Base-by-base conservation (phyloP, 2,888 invertebrate species). In the Phymatocera aterrima region DNA sequence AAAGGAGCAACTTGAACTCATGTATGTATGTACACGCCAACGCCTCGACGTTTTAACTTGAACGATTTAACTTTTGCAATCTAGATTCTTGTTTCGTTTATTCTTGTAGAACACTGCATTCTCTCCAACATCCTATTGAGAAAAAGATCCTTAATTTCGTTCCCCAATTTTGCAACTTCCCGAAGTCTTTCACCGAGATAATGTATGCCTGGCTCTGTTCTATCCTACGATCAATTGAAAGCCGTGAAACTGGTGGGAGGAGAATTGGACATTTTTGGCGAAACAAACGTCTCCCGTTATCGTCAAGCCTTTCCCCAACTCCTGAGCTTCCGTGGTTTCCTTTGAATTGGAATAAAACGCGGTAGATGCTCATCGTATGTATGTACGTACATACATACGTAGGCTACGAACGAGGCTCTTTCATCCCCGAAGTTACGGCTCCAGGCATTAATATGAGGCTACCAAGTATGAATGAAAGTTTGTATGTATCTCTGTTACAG, bases 11-110 rank as follows among this genome's bases (percentile, higher is more conserved):
- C 43, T 43, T 15, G 68, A 68, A 68, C 46, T 68, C 68, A 28
- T 68, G 46, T 46, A n/a, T n/a, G n/a, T n/a, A n/a, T n/a, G n/a
- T n/a, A n/a, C n/a, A n/a, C n/a, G n/a, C n/a, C n/a, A n/a, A n/a
- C 46, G 24, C 40, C 68, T 24, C 28, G 18, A 37, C 64, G 18
- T 68, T 43, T 40, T 24, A 68, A 68, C 43, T 28, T 46, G 68
- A n/a, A 28, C 68, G 68, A 68, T 43, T 68, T 68, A 68, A 68
- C 68, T 68, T 68, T 68, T 68, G 46, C 68, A 68, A 68, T 68
- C 68, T 68, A 68, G 46, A 43, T 68, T 68, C n/a, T n/a, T n/a
- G n/a, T n/a, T n/a, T n/a, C n/a, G n/a, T n/a, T n/a, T n/a, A n/a
- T 61, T 28, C 68, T 68, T 68, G 15, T n/a, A n/a, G 46, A 68